Percentiles rank a stretch among this genome's conserved stretches.
Evolutionary conservation across 2,888 invertebrate species (phyloP).

Genomic region (Microchrysa polita): DNA sequence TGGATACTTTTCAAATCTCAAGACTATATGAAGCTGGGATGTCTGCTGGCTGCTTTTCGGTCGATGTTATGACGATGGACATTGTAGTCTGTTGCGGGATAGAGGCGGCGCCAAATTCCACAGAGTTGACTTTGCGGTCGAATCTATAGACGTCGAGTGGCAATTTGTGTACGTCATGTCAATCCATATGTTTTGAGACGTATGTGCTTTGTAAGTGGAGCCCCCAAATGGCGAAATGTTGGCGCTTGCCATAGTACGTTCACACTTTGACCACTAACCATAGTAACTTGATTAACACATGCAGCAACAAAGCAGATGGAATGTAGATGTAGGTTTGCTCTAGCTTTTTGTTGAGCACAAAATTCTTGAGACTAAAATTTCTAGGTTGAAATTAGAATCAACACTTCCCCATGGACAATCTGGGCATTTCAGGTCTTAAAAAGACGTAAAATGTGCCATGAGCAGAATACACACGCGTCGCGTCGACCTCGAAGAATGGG

Average conservation of each 20-base stretch:
- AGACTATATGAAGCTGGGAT: background rate
- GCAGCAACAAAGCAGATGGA: background rate
- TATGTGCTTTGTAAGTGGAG: slow-evolving; percentile 4
- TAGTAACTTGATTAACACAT: slow-evolving; percentile 21
- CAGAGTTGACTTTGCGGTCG: slow-evolving; percentile 29
- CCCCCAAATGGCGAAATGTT: background rate
- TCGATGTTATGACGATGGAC: slow-evolving; percentile 4
- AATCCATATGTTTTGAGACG: slow-evolving; percentile 28
- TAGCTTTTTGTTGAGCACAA: background rate
- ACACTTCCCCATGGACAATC: background rate
- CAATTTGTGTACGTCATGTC: slow-evolving; percentile 43
- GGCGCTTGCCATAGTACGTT: slow-evolving; percentile 5
- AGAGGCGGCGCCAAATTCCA: slow-evolving; percentile 32
- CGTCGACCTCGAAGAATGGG: too few species aligned
- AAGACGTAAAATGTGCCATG: background rate
- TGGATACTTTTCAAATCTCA: background rate
- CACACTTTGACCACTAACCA: background rate
- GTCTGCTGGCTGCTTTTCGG: background rate
- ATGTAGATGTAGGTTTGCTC: too few species aligned
- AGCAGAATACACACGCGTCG: background rate
- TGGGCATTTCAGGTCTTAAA: slow-evolving; percentile 10
- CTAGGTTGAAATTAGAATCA: too few species aligned
- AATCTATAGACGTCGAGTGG: slow-evolving; percentile 29
- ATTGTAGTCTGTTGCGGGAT: background rate
- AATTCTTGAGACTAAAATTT: background rate